These are phyloP conservation scores for Podotricha telesiphe DNA, from an alignment of 2,888 invertebrate species.

Conservation along the genomic window DNA sequence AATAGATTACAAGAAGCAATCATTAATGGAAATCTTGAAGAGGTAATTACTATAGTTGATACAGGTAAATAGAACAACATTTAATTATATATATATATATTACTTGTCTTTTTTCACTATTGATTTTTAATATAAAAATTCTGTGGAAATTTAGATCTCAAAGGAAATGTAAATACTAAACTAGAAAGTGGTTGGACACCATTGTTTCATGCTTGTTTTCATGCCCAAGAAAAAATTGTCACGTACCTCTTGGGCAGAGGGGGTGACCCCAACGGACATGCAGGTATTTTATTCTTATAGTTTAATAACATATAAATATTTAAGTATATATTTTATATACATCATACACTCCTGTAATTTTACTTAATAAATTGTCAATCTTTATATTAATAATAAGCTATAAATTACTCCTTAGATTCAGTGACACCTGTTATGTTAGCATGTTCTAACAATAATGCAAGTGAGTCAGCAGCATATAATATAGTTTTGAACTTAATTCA, in stretches of 20 bases:
- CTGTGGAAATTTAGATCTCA: constrained; percentile 57
- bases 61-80: constrained; percentile 50
- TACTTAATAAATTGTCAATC: neutral
- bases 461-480: constrained; percentile 65
- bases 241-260: constrained; percentile 79
- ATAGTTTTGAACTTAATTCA: constrained; percentile 80
- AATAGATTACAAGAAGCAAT: constrained; percentile 69
- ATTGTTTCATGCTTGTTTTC: constrained; percentile 84
- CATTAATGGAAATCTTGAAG: constrained; percentile 63
- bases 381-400: neutral
- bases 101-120: neutral
- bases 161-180: constrained; percentile 62
- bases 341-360: neutral
- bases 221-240: constrained; percentile 79
- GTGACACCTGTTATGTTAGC: constrained; percentile 85
- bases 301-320: neutral
- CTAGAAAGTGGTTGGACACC: constrained; percentile 85
- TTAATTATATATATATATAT: neutral
- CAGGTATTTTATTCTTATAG: constrained; percentile 56
- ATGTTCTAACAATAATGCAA: constrained; percentile 83
- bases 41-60: constrained; percentile 60
- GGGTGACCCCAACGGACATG: constrained; percentile 83
- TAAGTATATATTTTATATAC: neutral
- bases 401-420: constrained; percentile 71
- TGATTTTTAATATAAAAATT: constrained; percentile 27